A percentile compares a stretch with the other conserved stretches of the same genome.
These are phyloP conservation scores for Paralinhomoeus sp. DNA, from an alignment of 2,888 invertebrate species.

Conservation along the genomic window DNA sequence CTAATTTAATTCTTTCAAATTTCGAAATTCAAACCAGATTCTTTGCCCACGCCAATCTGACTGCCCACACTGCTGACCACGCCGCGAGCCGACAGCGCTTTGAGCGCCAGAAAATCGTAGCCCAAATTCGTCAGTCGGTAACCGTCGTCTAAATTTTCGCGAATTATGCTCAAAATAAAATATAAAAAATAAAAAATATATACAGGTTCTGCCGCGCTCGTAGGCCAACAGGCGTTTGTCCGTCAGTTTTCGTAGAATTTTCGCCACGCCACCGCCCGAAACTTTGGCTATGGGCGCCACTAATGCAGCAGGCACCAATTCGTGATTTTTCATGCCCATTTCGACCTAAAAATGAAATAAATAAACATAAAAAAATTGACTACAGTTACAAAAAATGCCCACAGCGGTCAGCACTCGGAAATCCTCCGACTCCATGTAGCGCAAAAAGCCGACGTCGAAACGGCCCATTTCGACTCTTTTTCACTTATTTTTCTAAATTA, in stretches of 20 bases:
- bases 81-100: constrained; percentile 53
- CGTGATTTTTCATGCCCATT: constrained; percentile 99
- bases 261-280: constrained; percentile 73
- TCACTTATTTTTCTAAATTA: too few relatives aligned
- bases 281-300: constrained; percentile 78
- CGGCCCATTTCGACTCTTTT: too few relatives aligned
- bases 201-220: constrained; percentile 77
- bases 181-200: constrained; percentile 28
- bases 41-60: constrained; percentile 95
- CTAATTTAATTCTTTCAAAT: not conserved
- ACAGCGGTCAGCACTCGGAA: too few relatives aligned
- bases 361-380: too few relatives aligned
- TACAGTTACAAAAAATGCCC: too few relatives aligned
- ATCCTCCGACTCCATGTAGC: too few relatives aligned
- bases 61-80: constrained; percentile 61
- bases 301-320: constrained; percentile 67
- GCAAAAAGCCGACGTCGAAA: too few relatives aligned
- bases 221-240: constrained; percentile 73
- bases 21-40: constrained; percentile 37
- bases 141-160: constrained; percentile 76
- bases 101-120: constrained; percentile 84
- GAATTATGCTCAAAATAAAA: too few relatives aligned
- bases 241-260: constrained; percentile 62
- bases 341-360: constrained; percentile 77
- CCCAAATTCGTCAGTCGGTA: constrained; percentile 81